phyloP scores from a whole-genome alignment of 2,113 vertebrate species.

The Pipa parva region DNA sequence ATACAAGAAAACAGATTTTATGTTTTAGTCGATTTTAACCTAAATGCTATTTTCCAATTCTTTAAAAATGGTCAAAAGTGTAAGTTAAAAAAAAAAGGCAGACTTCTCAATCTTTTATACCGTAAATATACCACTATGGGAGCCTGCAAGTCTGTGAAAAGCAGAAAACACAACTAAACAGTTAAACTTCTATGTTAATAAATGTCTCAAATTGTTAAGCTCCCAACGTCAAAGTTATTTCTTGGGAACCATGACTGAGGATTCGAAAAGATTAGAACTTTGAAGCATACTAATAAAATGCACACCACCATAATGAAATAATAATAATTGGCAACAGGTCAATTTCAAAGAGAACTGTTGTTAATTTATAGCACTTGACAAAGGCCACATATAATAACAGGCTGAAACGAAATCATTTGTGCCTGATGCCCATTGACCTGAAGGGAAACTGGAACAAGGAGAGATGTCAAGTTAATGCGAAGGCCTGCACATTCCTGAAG shows the following conservation, averaged over 20 bases:
- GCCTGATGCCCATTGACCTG: slow-evolving; percentile 23
- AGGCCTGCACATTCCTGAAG: neutral
- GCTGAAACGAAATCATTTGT: neutral
- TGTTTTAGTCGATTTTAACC: no score
- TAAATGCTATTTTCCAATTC: no score
- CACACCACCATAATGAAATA: neutral
- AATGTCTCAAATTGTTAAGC: no score
- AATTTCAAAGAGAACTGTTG: slow-evolving; percentile 15
- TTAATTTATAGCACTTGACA: slow-evolving; percentile 14
- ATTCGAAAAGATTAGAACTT: neutral
- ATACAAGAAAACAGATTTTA: no score
- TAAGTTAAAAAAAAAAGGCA: no score
- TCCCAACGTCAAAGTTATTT: no score
- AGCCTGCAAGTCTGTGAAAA: no score
- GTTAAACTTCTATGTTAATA: no score
- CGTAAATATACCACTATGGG: no score
- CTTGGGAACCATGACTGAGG: neutral
- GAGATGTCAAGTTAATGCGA: slow-evolving; percentile 6
- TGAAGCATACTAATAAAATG: neutral
- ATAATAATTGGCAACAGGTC: slow-evolving; percentile 15
- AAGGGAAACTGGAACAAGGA: slow-evolving; percentile 6
- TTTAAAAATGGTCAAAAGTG: no score
- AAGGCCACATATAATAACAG: neutral
- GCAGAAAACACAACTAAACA: no score
- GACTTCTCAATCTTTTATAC: no score